These are phyloP conservation scores for Agriotes lineatus DNA, from an alignment of 2,888 invertebrate genomes.

Conservation along the genomic window DNA sequence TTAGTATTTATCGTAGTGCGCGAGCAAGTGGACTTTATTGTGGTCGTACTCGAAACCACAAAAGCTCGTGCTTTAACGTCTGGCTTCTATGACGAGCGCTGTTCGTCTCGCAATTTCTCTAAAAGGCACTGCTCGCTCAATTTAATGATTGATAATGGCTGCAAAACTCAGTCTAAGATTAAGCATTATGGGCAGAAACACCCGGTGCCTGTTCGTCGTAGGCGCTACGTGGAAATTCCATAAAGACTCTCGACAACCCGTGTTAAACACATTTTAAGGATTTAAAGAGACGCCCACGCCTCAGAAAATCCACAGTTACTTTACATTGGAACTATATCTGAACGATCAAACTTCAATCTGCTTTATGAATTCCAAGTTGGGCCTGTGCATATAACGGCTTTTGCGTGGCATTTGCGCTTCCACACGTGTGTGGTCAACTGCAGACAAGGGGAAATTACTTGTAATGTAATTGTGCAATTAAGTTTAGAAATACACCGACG, in stretches of 20 bases:
- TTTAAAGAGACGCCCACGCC: conserved; percentile 3
- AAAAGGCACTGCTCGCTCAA: too few species aligned
- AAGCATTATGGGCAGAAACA: background rate
- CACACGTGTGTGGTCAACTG: conserved; percentile 11
- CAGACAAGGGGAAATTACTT: conserved; percentile 9
- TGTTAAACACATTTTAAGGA: conserved; percentile 5
- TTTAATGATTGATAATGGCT: background rate
- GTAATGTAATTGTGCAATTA: conserved; percentile 5
- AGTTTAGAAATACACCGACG: background rate
- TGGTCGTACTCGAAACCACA: conserved; percentile 10
- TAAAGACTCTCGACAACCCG: background rate
- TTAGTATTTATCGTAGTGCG: conserved; percentile 24
- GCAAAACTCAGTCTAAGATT: background rate
- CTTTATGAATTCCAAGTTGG: conserved; percentile 4
- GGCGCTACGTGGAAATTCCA: conserved; percentile 3
- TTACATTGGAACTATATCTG: background rate
- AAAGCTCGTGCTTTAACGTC: conserved; percentile 16
- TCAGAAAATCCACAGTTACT: background rate
- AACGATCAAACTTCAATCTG: background rate
- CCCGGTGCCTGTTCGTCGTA: background rate
- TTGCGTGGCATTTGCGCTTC: background rate
- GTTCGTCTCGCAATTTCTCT: background rate
- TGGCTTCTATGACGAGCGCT: conserved; percentile 1
- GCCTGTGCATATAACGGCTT: background rate
- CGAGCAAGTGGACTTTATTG: background rate